These are phyloP conservation scores for Hemitrygon akajei DNA, from an alignment of 2,797 vertebrate genomes.

Conservation along the genomic window DNA sequence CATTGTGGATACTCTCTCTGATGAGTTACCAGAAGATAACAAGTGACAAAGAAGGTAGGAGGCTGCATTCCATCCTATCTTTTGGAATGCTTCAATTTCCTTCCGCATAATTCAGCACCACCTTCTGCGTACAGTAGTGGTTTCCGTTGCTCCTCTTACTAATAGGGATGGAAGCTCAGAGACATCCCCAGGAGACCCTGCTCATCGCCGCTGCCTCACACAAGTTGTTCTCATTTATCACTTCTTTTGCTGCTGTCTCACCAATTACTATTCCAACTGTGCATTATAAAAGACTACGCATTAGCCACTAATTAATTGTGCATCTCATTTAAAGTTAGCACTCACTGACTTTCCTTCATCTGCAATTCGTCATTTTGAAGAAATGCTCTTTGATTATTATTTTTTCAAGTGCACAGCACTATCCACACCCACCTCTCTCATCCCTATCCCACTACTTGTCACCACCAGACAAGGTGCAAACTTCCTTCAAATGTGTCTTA, in stretches of 20 bases:
- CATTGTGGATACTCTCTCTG: neutral
- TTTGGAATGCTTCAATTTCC: neutral
- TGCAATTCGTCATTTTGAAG: neutral
- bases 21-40: neutral
- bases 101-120: neutral
- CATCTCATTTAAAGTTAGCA: neutral
- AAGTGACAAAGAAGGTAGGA: too few species aligned
- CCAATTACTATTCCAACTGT: slow-evolving; percentile 16
- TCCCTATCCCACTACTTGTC: too few species aligned
- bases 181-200: neutral
- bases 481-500: too few species aligned
- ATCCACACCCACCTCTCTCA: too few species aligned
- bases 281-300: neutral
- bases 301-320: neutral
- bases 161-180: neutral
- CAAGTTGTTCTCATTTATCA: slow-evolving; percentile 29
- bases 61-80: neutral
- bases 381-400: neutral
- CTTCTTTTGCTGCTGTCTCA: neutral
- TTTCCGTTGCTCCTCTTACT: neutral
- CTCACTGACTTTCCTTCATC: neutral
- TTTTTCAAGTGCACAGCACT: neutral
- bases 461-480: neutral
- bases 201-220: neutral
- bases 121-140: too few species aligned